phyloP scores from a whole-genome alignment of 1,140 invertebrate genomes.

The Drosophila virilis region DNA sequence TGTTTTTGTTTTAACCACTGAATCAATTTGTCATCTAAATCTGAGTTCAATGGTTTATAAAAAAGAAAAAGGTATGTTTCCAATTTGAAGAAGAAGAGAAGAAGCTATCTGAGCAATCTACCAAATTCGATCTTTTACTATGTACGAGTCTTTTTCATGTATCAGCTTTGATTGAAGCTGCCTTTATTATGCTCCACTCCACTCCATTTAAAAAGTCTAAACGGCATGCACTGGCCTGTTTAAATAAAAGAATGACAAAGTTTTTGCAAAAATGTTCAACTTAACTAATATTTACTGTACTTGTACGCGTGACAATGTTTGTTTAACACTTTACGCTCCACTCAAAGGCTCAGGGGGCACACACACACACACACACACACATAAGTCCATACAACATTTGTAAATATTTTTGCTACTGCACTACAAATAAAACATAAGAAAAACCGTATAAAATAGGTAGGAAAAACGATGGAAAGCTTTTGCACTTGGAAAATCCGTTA shows the following conservation, averaged over 20 bases:
- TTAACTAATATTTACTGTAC: slow-evolving; percentile 37
- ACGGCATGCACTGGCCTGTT: background rate
- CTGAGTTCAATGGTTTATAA: too few relatives aligned
- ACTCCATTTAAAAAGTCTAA: background rate
- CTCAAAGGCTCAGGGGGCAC: slow-evolving; percentile 32
- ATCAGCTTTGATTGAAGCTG: background rate
- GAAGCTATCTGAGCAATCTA: too few relatives aligned
- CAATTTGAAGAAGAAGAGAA: too few relatives aligned
- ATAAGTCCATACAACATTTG: slow-evolving; percentile 1
- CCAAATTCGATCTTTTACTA: too few relatives aligned
- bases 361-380: background rate
- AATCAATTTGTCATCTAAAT: too few relatives aligned
- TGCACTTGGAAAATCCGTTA: slow-evolving; percentile 3
- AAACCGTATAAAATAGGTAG: slow-evolving; percentile 3
- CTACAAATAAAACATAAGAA: background rate
- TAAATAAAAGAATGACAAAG: slow-evolving; percentile 20
- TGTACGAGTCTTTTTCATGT: too few relatives aligned
- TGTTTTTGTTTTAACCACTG: too few relatives aligned
- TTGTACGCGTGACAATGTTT: slow-evolving; percentile 33
- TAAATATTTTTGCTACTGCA: slow-evolving; percentile 20
- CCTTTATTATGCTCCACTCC: background rate
- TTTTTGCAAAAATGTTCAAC: slow-evolving; percentile 29
- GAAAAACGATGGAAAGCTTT: background rate
- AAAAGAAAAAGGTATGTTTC: too few relatives aligned
- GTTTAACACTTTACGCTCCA: slow-evolving; percentile 38